Evolutionary conservation across 2,888 invertebrate genomes (phyloP).

Genomic region (Holacanthella duospinosa): DNA sequence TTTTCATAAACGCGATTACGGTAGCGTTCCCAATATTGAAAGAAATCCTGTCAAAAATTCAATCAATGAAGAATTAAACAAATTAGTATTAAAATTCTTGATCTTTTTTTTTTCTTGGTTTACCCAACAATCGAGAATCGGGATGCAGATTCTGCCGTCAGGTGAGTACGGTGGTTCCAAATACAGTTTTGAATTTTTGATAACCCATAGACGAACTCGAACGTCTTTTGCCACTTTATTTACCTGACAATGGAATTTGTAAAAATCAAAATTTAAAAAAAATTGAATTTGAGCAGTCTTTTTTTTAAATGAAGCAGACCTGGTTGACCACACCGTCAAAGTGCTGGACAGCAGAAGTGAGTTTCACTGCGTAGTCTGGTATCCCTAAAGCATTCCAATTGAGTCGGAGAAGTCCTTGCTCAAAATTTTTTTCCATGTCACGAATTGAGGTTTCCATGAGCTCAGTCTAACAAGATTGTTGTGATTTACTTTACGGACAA

Average conservation of each 20-base stretch:
- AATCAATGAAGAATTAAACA: neutral
- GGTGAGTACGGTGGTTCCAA: conserved; percentile 26
- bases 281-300: too few species aligned
- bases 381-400: conserved; percentile 81
- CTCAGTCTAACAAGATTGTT: conserved; percentile 55
- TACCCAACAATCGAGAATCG: conserved; percentile 33
- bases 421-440: conserved; percentile 61
- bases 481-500: too few species aligned
- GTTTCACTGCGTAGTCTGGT: conserved; percentile 50
- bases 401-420: conserved; percentile 69
- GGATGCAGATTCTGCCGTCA: conserved; percentile 15
- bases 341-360: conserved; percentile 21
- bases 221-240: conserved; percentile 44
- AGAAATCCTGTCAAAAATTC: conserved; percentile 51
- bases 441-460: conserved; percentile 57
- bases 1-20: conserved; percentile 57
- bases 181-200: conserved; percentile 40
- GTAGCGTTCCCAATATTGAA: conserved; percentile 57
- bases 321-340: conserved; percentile 30
- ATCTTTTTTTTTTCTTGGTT: neutral
- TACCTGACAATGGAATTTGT: conserved; percentile 38
- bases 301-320: conserved; percentile 1
- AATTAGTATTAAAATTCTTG: neutral
- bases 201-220: conserved; percentile 44
- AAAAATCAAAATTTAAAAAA: too few species aligned